Percentiles rank a stretch among this genome's conserved stretches.
These are phyloP conservation scores for Sinocyclocheilus maitianheensis DNA, from an alignment of 2,113 vertebrate species.

Conservation along the genomic window DNA sequence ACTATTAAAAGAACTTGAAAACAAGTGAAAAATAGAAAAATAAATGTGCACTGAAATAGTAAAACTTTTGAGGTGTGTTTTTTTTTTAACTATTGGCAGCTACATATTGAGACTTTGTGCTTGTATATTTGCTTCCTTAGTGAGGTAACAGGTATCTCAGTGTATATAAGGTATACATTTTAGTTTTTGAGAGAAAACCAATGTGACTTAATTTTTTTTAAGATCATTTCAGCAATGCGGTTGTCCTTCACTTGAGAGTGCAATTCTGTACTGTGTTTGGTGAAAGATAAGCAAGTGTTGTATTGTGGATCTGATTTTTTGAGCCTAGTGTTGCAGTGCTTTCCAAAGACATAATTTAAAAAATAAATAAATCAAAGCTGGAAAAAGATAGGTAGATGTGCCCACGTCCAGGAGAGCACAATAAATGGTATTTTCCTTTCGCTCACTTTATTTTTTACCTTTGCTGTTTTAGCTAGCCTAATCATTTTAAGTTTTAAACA, in stretches of 20 bases:
- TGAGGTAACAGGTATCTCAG: too few relatives aligned
- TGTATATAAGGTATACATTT: not conserved
- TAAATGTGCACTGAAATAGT: not conserved
- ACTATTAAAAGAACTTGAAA: not conserved
- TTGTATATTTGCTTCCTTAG: not conserved
- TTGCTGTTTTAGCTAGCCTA: too few relatives aligned
- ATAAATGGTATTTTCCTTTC: too few relatives aligned
- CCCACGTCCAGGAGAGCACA: too few relatives aligned
- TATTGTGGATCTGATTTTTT: conserved; percentile 9
- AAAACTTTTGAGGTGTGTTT: not conserved
- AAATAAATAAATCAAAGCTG: not conserved
- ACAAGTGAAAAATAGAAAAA: not conserved
- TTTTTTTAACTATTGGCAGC: not conserved
- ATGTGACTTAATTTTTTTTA: not conserved
- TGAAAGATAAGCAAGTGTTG: conserved; percentile 14
- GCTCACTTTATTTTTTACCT: too few relatives aligned
- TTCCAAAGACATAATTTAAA: conserved; percentile 9
- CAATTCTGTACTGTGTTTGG: conserved; percentile 14
- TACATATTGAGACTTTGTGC: not conserved
- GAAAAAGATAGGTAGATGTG: not conserved
- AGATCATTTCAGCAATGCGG: not conserved
- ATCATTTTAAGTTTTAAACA: too few relatives aligned
- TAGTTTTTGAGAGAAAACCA: not conserved
- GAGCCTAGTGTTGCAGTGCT: not conserved
- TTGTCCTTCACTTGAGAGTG: not conserved